Evolutionary conservation across 1,140 invertebrate species (phyloP).

Genomic region (Octopus sinensis): DNA sequence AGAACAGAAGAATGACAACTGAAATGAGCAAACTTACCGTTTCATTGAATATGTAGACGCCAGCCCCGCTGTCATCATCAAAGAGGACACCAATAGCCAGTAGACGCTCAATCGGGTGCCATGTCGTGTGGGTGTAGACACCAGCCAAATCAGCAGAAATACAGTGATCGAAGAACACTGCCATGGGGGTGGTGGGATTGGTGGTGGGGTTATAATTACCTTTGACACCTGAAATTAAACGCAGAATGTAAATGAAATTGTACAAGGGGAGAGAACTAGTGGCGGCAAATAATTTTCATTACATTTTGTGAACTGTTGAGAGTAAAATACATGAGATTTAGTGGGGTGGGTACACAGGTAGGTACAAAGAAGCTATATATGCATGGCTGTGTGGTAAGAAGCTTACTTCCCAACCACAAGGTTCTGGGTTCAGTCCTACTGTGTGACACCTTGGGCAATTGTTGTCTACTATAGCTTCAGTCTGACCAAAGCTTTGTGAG

Average conservation of each 20-base stretch:
- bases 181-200: slow-evolving; percentile 36
- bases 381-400: too few species aligned
- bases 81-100: slow-evolving; percentile 77
- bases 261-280: background rate
- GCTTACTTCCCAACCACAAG: too few species aligned
- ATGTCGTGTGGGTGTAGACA: slow-evolving; percentile 68
- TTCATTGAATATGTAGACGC: slow-evolving; percentile 84
- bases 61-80: slow-evolving; percentile 81
- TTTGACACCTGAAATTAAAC: too few species aligned
- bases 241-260: background rate
- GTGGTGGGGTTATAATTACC: too few species aligned
- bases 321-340: background rate
- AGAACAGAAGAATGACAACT: background rate
- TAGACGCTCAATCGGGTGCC: slow-evolving; percentile 75
- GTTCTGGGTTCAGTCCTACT: too few species aligned
- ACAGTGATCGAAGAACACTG: slow-evolving; percentile 56
- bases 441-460: too few species aligned
- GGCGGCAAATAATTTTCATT: background rate
- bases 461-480: too few species aligned
- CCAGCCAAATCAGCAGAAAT: slow-evolving; percentile 41
- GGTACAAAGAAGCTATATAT: background rate
- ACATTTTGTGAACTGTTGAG: background rate
- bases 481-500: too few species aligned
- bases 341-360: background rate
- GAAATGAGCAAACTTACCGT: slow-evolving; percentile 61